Percentiles rank a stretch among this genome's conserved stretches.
Conservation (phyloP, 2,888 invertebrate genomes). For the Macropis europaea region DNA sequence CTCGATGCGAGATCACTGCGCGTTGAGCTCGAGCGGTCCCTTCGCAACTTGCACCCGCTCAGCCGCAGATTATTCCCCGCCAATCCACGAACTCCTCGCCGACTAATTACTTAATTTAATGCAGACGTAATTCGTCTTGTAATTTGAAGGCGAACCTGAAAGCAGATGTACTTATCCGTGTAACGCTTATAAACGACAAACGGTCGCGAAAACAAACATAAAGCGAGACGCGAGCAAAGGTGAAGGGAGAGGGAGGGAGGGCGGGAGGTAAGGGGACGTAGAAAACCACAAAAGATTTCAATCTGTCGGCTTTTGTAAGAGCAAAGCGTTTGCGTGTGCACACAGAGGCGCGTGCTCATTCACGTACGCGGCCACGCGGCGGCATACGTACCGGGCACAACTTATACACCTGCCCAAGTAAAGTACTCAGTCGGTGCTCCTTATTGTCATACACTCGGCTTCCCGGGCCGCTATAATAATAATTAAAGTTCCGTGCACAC, state of each 20-base stretch:
- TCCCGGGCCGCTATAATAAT: constrained; percentile 61
- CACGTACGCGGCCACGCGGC: constrained; percentile 17
- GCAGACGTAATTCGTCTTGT: neutral
- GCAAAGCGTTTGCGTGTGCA: constrained; percentile 15
- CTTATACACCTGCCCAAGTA: constrained; percentile 43
- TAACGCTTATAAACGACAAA: neutral
- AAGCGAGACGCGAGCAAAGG: neutral
- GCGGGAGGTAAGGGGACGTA: neutral
- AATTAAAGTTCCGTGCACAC: constrained; percentile 73
- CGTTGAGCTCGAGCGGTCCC: neutral
- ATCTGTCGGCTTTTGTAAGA: constrained; percentile 17
- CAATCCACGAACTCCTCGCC: neutral
- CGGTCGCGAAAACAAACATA: neutral
- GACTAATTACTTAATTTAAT: constrained; percentile 6
- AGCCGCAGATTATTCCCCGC: neutral
- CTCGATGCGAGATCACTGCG: too few relatives aligned
- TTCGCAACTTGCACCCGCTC: neutral
- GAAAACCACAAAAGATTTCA: constrained; percentile 39
- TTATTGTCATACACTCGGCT: constrained; percentile 54
- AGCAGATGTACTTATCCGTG: neutral
- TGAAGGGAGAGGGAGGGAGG: neutral
- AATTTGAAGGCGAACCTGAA: neutral
- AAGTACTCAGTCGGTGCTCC: constrained; percentile 39
- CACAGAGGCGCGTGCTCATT: constrained; percentile 1
- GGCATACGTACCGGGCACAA: constrained; percentile 10